phyloP scores from a whole-genome alignment of 2,797 vertebrate species.

The Spheniscus humboldti region DNA sequence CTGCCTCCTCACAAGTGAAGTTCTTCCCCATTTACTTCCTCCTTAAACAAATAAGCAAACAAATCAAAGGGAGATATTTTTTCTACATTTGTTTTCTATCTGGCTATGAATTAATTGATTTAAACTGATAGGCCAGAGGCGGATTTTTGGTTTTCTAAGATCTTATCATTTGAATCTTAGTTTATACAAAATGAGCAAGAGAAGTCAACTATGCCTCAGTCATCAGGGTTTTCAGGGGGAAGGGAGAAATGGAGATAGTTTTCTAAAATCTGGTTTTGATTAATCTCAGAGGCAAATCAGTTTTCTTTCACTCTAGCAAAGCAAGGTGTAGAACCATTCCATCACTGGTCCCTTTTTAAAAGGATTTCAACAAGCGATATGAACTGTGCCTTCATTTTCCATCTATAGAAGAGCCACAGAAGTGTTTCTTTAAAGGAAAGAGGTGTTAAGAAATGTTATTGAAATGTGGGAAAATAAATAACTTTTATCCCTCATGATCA shows the following conservation, averaged over 20 bases:
- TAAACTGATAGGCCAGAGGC: not conserved
- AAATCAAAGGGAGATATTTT: not conserved
- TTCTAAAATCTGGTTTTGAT: not conserved
- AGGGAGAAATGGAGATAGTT: not conserved
- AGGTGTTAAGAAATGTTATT: conserved; percentile 31
- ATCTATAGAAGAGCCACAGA: not conserved
- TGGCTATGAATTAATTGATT: not conserved
- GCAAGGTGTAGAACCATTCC: not conserved
- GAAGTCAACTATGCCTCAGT: not conserved
- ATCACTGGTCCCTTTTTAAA: not conserved
- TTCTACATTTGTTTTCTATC: not conserved
- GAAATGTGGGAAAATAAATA: conserved; percentile 53
- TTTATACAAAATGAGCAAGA: not conserved
- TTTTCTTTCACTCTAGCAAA: not conserved
- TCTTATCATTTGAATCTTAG: not conserved
- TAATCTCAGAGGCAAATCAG: not conserved
- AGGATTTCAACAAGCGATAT: not conserved
- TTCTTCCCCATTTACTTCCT: not conserved
- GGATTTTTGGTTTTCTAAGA: not conserved
- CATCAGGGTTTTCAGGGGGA: not conserved
- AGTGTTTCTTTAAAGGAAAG: conserved; percentile 45
- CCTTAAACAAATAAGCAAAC: not conserved
- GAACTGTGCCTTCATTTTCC: not conserved
- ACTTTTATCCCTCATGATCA: conserved; percentile 50
- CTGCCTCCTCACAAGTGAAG: not conserved